These are phyloP conservation scores for Heliconius nattereri DNA, from an alignment of 1,140 invertebrate species.

Conservation along the genomic window DNA sequence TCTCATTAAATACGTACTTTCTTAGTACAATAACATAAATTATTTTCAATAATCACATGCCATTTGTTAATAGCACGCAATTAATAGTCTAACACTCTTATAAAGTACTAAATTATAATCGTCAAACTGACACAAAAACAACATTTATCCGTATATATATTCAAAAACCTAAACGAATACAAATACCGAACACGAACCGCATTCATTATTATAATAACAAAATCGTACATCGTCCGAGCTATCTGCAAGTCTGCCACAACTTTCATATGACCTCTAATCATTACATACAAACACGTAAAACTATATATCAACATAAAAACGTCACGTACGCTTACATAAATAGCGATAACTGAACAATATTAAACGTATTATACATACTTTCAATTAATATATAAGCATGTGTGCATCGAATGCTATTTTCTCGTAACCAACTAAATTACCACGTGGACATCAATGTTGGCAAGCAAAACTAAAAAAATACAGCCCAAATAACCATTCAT, in stretches of 20 bases:
- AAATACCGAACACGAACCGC: background rate
- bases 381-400: background rate
- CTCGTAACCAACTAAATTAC: background rate
- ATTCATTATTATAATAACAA: conserved; percentile 15
- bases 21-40: background rate
- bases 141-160: background rate
- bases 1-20: background rate
- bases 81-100: background rate
- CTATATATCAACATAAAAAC: conserved; percentile 18
- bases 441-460: background rate
- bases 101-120: background rate
- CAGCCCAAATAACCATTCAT: background rate
- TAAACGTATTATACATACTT: background rate
- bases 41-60: background rate
- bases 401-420: background rate
- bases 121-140: background rate
- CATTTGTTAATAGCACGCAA: background rate
- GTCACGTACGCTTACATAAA: conserved; percentile 18
- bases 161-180: background rate
- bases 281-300: conserved; percentile 24
- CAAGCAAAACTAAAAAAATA: background rate
- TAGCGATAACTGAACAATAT: conserved; percentile 10
- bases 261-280: conserved; percentile 47
- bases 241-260: conserved; percentile 33
- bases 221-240: conserved; percentile 18